Conservation (phyloP, 2,797 vertebrate genomes). For the Crax fasciolata region DNA sequence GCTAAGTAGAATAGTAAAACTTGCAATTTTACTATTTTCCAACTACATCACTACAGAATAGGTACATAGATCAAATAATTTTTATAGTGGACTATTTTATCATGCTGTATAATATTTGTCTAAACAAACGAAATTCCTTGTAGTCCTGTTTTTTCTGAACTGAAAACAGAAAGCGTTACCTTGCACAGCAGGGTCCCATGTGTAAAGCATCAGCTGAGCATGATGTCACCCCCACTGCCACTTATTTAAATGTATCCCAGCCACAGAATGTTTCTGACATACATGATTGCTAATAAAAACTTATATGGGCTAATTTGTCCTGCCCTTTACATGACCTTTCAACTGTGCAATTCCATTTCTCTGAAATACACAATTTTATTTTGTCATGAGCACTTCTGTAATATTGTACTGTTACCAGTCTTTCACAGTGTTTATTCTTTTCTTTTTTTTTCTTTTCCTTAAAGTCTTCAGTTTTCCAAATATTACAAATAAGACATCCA, state of each 20-base stretch:
- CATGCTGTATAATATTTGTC: background rate
- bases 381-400: background rate
- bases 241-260: background rate
- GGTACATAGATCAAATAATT: background rate
- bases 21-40: background rate
- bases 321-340: background rate
- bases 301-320: background rate
- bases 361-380: background rate
- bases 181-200: rapidly evolving
- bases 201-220: background rate
- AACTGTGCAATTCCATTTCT: background rate
- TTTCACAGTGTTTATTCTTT: background rate
- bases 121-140: background rate
- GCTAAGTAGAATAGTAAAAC: background rate
- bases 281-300: background rate
- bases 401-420: background rate
- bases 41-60: background rate
- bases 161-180: background rate
- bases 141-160: background rate
- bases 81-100: background rate
- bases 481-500: background rate
- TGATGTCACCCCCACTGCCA: background rate
- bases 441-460: background rate
- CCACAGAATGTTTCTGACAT: background rate
- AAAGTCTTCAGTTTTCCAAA: background rate